Conservation (phyloP, 1,140 invertebrate genomes). For the Tetragnatha versicolor region DNA sequence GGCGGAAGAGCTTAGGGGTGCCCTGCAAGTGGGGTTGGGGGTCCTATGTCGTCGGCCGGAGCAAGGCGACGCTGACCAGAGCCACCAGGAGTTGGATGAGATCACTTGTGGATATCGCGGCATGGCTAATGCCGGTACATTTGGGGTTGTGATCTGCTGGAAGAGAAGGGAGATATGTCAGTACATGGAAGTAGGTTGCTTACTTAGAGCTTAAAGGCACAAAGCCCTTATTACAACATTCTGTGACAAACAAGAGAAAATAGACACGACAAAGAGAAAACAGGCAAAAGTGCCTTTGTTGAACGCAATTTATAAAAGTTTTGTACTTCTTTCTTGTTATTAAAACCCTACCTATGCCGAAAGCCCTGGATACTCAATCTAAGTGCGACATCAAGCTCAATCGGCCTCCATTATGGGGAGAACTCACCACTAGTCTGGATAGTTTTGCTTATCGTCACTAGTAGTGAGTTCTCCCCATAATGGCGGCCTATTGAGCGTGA, state of each 20-base stretch:
- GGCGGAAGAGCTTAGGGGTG: neutral
- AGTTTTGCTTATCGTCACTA: too few species aligned
- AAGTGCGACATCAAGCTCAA: too few species aligned
- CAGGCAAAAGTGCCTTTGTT: neutral
- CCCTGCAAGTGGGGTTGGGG: neutral
- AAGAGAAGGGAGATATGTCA: neutral
- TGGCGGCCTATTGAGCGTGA: too few species aligned
- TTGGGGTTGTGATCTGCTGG: constrained; percentile 36
- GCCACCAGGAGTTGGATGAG: constrained; percentile 10
- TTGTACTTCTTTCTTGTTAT: too few species aligned
- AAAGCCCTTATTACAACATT: neutral
- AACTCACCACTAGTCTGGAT: too few species aligned
- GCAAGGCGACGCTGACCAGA: neutral
- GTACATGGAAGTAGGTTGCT: neutral
- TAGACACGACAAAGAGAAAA: neutral
- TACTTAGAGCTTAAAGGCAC: neutral
- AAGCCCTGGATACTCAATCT: too few species aligned
- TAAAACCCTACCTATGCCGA: too few species aligned
- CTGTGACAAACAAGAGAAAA: too few species aligned
- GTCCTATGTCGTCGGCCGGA: constrained; percentile 7
- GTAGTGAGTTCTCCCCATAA: too few species aligned
- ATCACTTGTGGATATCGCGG: neutral
- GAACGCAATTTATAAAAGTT: neutral
- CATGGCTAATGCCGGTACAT: constrained; percentile 23
- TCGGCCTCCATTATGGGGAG: too few species aligned